Percentiles rank a stretch among this genome's conserved stretches.
Evolutionary conservation across 2,113 vertebrate species (phyloP).

Genomic region (Acanthisitta chloris): DNA sequence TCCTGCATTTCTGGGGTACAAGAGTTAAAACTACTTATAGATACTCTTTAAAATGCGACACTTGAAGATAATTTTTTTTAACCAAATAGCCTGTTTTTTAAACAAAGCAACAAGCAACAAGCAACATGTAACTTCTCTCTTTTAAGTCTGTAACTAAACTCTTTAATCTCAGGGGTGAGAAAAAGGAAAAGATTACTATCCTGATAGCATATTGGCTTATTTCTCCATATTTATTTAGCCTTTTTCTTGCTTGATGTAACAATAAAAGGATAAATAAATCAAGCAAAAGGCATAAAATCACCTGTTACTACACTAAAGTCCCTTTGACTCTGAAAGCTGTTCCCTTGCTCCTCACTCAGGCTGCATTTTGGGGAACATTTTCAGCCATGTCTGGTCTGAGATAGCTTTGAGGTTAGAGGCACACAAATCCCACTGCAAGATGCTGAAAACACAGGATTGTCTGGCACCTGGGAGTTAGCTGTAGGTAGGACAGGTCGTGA

Average conservation of each 20-base stretch:
- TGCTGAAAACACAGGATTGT: neutral
- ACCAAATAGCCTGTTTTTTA: neutral
- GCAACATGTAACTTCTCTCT: neutral
- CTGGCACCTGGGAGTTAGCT: neutral
- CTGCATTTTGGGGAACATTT: neutral
- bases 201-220: neutral
- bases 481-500: neutral
- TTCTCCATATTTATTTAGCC: neutral
- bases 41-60: neutral
- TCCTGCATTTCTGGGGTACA: neutral
- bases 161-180: fast-evolving
- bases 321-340: neutral
- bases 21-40: neutral
- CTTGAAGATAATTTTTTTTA: neutral
- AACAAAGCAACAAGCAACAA: neutral
- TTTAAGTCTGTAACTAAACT: neutral
- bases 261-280: neutral
- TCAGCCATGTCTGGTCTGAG: neutral
- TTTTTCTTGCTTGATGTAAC: neutral
- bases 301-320: neutral
- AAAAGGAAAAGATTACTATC: neutral
- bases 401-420: neutral
- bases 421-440: neutral
- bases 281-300: neutral
- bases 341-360: neutral